Evolutionary conservation across 2,797 vertebrate genomes (phyloP).

Genomic region (Acanthopagrus latus): DNA sequence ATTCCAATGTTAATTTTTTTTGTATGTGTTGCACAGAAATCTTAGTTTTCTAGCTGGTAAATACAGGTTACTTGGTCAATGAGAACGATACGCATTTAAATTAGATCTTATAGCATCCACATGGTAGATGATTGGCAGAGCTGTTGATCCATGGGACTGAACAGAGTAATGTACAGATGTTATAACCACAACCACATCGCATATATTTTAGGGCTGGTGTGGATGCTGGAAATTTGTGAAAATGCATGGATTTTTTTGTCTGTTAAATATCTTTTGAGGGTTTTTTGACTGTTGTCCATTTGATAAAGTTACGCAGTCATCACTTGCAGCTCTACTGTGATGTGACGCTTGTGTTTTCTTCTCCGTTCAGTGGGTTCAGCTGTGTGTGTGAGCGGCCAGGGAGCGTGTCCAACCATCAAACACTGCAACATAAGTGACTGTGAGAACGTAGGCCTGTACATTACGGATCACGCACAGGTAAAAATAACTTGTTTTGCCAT

Average conservation of each 20-base stretch:
- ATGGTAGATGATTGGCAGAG: no score
- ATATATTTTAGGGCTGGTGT: no score
- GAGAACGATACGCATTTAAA: neutral
- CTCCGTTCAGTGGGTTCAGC: slow-evolving; percentile 93
- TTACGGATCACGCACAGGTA: slow-evolving; percentile 99
- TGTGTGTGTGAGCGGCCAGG: slow-evolving; percentile 98
- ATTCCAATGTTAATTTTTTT: no score
- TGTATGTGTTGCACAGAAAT: neutral
- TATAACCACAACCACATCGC: neutral
- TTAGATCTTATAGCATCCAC: no score
- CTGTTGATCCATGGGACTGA: no score
- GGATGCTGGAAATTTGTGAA: no score
- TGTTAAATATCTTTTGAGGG: neutral
- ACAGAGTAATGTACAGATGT: no score
- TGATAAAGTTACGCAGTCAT: neutral
- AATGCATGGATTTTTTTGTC: neutral
- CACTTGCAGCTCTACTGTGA: neutral
- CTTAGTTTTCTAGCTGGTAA: neutral
- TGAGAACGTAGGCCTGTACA: slow-evolving; percentile 99
- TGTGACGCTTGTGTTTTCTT: neutral
- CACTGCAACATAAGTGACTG: slow-evolving; percentile 99
- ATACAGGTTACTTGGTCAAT: neutral
- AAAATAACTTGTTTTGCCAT: neutral
- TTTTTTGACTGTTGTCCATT: neutral
- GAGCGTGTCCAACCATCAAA: slow-evolving; percentile 98